These are phyloP conservation scores for Macrocentrus cingulum DNA, from an alignment of 1,140 invertebrate genomes.

Conservation along the genomic window DNA sequence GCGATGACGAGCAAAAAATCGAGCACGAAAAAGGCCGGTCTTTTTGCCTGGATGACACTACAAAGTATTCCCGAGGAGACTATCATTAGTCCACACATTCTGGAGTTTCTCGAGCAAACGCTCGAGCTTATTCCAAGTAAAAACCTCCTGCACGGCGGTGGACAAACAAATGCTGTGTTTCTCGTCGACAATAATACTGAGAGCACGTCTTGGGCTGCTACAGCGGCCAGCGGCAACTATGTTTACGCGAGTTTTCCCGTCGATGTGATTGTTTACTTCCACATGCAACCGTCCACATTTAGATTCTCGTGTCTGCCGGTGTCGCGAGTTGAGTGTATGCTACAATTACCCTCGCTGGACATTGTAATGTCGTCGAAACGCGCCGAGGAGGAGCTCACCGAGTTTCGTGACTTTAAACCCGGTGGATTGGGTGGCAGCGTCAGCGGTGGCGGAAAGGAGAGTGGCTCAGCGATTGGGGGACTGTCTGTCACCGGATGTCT, in stretches of 20 bases:
- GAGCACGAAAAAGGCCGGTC: conserved; percentile 84
- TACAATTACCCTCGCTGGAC: conserved; percentile 93
- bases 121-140: conserved; percentile 88
- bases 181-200: conserved; percentile 48
- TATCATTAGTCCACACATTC: conserved; percentile 90
- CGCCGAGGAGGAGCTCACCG: conserved; percentile 72
- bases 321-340: conserved; percentile 93
- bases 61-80: conserved; percentile 96
- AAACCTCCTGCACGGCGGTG: conserved; percentile 52
- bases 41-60: conserved; percentile 94
- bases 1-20: conserved; percentile 55
- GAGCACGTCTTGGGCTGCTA: conserved; percentile 52
- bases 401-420: conserved; percentile 63
- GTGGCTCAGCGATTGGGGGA: conserved; percentile 76
- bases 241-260: conserved; percentile 94
- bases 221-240: conserved; percentile 70
- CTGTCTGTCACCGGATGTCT: conserved; percentile 92
- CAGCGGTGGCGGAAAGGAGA: conserved; percentile 41
- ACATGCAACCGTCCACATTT: conserved; percentile 96
- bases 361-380: conserved; percentile 90
- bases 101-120: conserved; percentile 93
- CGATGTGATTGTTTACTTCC: conserved; percentile 97
- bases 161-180: conserved; percentile 46
- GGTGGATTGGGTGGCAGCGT: conserved; percentile 35
- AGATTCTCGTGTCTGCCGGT: conserved; percentile 91